Conservation (phyloP, 2,888 invertebrate genomes). For the Drosophila engyochracea region DNA sequence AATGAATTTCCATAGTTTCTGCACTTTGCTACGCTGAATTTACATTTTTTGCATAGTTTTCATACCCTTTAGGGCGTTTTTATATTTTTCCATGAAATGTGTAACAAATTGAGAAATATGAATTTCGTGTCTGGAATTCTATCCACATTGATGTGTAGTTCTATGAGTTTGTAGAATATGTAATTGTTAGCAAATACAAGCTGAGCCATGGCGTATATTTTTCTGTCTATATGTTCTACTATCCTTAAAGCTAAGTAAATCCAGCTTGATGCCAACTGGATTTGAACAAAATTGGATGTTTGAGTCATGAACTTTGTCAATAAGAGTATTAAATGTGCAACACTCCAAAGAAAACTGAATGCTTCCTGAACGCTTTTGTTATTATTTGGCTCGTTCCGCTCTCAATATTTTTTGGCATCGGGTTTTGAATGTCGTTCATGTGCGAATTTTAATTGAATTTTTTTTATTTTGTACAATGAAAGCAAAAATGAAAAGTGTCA, state of each 20-base stretch:
- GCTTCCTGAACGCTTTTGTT: constrained; percentile 27
- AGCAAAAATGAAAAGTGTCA: constrained; percentile 70
- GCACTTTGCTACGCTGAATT: constrained; percentile 69
- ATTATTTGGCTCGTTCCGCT: constrained; percentile 64
- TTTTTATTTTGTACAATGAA: constrained; percentile 73
- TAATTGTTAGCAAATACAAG: background rate
- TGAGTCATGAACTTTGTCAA: background rate
- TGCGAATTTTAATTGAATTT: constrained; percentile 78
- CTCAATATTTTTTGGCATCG: constrained; percentile 64
- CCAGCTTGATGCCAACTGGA: background rate
- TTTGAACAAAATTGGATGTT: background rate
- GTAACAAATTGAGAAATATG: background rate
- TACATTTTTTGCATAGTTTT: constrained; percentile 44
- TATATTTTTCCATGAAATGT: background rate
- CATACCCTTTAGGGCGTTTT: background rate
- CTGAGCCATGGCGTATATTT: background rate
- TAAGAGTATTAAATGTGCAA: constrained; percentile 3
- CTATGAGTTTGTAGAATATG: background rate
- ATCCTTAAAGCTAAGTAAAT: background rate
- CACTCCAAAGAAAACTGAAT: background rate
- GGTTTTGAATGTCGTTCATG: constrained; percentile 47
- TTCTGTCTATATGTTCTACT: background rate
- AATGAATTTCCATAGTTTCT: constrained; percentile 65
- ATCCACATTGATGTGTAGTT: background rate
- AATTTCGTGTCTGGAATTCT: background rate